A percentile compares a stretch with the other conserved stretches of the same genome.
phyloP scores from a whole-genome alignment of 2,888 invertebrate genomes.

The Chymomyza fuscimana region DNA sequence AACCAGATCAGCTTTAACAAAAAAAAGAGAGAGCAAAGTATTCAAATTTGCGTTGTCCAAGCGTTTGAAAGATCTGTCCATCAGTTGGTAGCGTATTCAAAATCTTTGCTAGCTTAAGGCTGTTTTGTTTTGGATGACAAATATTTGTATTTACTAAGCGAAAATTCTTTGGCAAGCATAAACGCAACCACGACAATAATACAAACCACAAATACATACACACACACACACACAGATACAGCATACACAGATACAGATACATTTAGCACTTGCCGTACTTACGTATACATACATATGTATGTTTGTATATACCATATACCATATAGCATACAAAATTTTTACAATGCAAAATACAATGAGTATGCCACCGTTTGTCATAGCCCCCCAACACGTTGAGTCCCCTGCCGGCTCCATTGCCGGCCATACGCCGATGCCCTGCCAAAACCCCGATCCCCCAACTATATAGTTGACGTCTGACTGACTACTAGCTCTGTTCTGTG shows the following conservation, averaged over 20 bases:
- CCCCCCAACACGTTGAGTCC: background rate
- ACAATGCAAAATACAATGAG: conserved; percentile 36
- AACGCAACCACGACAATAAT: conserved; percentile 1
- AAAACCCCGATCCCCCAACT: background rate
- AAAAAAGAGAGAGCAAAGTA: no score
- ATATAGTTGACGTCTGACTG: background rate
- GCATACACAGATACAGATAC: background rate
- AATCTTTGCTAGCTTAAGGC: background rate
- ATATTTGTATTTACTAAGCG: background rate
- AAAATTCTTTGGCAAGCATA: conserved; percentile 20
- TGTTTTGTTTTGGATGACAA: background rate
- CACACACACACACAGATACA: background rate
- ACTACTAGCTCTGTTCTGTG: background rate
- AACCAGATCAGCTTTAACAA: no score
- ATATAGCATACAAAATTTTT: background rate
- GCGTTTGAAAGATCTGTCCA: no score
- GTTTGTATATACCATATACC: background rate
- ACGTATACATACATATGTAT: background rate
- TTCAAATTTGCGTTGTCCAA: no score
- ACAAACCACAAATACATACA: background rate
- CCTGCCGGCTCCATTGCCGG: no score
- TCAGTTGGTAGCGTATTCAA: background rate
- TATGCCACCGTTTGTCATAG: conserved; percentile 13
- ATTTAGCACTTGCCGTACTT: conserved; percentile 10
- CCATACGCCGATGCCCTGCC: no score